phyloP scores from a whole-genome alignment of 2,113 vertebrate species.

The Ancistrus triradiatus region DNA sequence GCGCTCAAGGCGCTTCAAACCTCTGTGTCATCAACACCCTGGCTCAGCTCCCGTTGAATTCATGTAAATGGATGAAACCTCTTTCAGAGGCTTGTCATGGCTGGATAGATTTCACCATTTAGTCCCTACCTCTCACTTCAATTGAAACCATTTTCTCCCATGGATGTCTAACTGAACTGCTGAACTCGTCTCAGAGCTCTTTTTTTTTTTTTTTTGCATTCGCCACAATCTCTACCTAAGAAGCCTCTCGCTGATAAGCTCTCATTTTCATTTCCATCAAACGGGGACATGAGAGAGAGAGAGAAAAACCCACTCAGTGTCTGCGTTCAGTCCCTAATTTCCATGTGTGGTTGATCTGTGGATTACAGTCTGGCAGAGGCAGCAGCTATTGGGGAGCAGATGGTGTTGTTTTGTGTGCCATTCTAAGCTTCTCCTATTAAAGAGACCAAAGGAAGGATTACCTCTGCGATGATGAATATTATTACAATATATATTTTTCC shows the following conservation, averaged over 20 bases:
- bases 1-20: slow-evolving; percentile 11
- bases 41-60: slow-evolving; percentile 6
- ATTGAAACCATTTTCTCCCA: slow-evolving; percentile 20
- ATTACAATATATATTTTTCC: slow-evolving; percentile 35
- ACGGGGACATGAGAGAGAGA: slow-evolving; percentile 11
- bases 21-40: slow-evolving; percentile 10
- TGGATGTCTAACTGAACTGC: slow-evolving; percentile 24
- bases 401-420: slow-evolving; percentile 47
- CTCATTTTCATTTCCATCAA: slow-evolving; percentile 47
- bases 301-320: slow-evolving; percentile 30
- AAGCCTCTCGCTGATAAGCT: slow-evolving; percentile 36
- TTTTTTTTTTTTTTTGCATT: slow-evolving; percentile 20
- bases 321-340: slow-evolving; percentile 46
- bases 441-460: slow-evolving; percentile 51
- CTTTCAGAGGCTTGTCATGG: slow-evolving; percentile 32
- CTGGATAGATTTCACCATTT: slow-evolving; percentile 1
- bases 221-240: slow-evolving; percentile 32
- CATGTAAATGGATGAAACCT: slow-evolving; percentile 21
- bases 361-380: slow-evolving; percentile 45
- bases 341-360: slow-evolving; percentile 48
- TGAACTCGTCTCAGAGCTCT: slow-evolving; percentile 30
- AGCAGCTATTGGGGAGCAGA: slow-evolving; percentile 43
- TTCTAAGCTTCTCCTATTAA: slow-evolving; percentile 47
- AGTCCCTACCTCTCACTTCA: slow-evolving; percentile 4
- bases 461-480: slow-evolving; percentile 44